phyloP scores from a whole-genome alignment of 2,113 vertebrate species.

The Chunga burmeisteri region DNA sequence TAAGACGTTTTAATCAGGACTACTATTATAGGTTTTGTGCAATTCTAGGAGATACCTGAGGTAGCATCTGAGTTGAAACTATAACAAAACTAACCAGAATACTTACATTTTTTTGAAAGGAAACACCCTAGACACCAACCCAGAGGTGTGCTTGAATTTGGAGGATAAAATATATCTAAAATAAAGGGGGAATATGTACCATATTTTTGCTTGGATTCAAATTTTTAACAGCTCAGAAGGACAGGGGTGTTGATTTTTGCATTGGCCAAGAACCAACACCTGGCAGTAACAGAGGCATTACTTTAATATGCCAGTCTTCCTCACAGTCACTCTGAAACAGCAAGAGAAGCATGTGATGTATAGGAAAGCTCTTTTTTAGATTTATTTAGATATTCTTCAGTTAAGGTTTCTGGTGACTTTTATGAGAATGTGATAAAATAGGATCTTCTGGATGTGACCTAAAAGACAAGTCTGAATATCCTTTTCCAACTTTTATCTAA shows the following conservation, averaged over 20 bases:
- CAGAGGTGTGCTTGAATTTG: neutral
- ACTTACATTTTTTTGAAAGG: neutral
- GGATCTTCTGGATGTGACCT: neutral
- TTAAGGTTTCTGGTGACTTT: neutral
- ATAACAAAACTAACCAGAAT: neutral
- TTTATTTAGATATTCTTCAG: neutral
- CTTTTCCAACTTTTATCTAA: neutral
- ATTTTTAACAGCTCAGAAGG: neutral
- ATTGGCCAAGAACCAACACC: neutral
- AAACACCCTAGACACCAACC: neutral
- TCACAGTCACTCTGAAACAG: neutral
- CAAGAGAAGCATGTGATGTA: neutral
- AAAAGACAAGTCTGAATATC: neutral
- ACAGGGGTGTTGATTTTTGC: neutral
- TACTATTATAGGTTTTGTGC: neutral
- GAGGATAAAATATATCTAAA: neutral
- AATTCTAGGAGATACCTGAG: neutral
- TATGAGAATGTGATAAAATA: neutral
- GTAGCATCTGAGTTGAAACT: neutral
- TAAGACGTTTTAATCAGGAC: neutral
- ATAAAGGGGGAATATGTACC: neutral
- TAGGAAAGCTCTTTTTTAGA: neutral
- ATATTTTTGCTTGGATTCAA: neutral
- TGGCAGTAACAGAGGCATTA: neutral
- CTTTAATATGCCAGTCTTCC: neutral